Evolutionary conservation across 23 tunicate genomes (phyloP), one percentile per base, ranked within the genome.

Genomic region (Halocynthia roretzi): DNA sequence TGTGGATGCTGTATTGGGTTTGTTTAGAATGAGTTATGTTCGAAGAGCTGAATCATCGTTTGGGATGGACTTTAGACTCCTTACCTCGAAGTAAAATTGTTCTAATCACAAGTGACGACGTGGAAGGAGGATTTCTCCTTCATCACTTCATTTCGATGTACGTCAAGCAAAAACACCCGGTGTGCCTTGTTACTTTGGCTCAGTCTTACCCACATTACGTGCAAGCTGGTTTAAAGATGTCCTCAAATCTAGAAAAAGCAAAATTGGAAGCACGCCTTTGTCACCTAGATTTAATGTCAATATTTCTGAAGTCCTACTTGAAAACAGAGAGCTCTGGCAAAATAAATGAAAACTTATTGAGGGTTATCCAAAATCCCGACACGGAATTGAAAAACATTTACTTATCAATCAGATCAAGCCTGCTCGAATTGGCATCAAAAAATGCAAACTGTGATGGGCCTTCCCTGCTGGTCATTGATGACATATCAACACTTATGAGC

Each of bases 141-240:
- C 89, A 84, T 64, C 96, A 90, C 53, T 90, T 90, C 61, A 58
- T 90, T 19, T 56, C 89, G 6, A 9, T 71, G 48, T 90, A 68
- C 69, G 21, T 90, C 49, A 90, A 90, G 21, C 77, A 71, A 31
- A 76, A 70, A 10, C 72, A 22, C 0, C 77, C 83, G 4, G 89
- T 90, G 49, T 11, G 74, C 69, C 71, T 90, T 6, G 84, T 84
- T 7, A 74, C 81, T 7, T 75, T 63, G 8, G 79, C 85, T 0
- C 96, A 90, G 53, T 50, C 89, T 15, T 84, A 76, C 51, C 19
- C 76, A 0, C 96, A 90, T 84, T 90, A 90, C 68, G 65, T 71
- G 6, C 82, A 86, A 21, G 86, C 80, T 76, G 75, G 96, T 61
- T 76, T 78, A 21, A 90, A 76, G 65, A 61, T 90, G 15, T 83